These are phyloP conservation scores for Podiceps cristatus DNA, from an alignment of 2,113 vertebrate species.

Conservation along the genomic window DNA sequence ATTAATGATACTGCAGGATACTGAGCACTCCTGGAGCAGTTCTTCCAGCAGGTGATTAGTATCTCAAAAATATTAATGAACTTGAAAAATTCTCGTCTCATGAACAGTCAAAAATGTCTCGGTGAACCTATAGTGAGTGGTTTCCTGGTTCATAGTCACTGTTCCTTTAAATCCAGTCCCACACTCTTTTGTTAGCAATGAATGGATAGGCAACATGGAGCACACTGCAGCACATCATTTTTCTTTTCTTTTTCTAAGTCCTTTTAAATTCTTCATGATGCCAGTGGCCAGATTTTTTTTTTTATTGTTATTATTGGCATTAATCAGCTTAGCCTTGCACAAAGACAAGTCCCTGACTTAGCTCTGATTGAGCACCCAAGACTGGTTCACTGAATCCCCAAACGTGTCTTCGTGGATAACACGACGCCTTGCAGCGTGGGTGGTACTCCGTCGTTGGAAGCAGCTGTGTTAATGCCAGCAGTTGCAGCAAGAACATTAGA, in stretches of 20 bases:
- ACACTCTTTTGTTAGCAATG: background rate
- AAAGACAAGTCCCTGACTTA: background rate
- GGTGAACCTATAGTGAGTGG: background rate
- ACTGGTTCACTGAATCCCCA: background rate
- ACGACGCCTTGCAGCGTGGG: background rate
- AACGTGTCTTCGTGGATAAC: background rate
- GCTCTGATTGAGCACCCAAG: background rate
- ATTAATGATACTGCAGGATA: background rate
- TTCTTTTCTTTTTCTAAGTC: background rate
- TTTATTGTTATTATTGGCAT: background rate
- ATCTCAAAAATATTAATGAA: background rate
- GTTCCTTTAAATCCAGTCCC: background rate
- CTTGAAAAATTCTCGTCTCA: background rate
- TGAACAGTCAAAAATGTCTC: background rate
- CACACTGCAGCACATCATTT: background rate
- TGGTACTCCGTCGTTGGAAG: background rate
- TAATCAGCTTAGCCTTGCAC: background rate
- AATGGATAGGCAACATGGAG: background rate
- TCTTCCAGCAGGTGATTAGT: conserved; percentile 1
- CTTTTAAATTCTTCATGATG: background rate
- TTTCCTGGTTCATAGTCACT: background rate
- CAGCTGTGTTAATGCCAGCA: background rate
- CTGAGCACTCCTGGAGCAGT: background rate
- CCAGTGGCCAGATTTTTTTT: background rate
- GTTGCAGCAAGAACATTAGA: background rate